These are phyloP conservation scores for Cylloceria caligata DNA, from an alignment of 2,888 invertebrate genomes.

Conservation along the genomic window DNA sequence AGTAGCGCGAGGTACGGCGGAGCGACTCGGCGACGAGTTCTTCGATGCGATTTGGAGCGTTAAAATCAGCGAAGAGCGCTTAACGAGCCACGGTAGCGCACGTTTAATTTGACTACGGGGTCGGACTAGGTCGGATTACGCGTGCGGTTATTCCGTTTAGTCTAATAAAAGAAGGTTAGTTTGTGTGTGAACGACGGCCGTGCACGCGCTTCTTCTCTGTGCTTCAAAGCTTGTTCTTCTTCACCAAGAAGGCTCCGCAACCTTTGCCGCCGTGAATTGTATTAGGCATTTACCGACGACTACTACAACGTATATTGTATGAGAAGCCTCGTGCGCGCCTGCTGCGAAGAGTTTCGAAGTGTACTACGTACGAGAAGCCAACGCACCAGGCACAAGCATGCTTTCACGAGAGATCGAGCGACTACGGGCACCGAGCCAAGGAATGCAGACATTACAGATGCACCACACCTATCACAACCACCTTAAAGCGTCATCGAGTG, in stretches of 20 bases:
- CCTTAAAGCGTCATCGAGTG: conserved; percentile 74
- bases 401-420: conserved; percentile 39
- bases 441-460: conserved; percentile 80
- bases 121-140: conserved; percentile 68
- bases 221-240: conserved; percentile 38
- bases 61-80: conserved; percentile 56
- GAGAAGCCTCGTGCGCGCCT: not conserved
- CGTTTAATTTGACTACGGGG: conserved; percentile 54
- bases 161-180: conserved; percentile 74
- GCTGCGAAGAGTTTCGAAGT: not conserved
- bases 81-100: conserved; percentile 36
- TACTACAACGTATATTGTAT: conserved; percentile 38
- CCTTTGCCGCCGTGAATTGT: conserved; percentile 69
- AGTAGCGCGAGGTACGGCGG: conserved; percentile 18
- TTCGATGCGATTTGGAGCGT: conserved; percentile 59
- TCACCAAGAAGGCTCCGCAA: conserved; percentile 27
- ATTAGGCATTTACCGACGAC: conserved; percentile 77
- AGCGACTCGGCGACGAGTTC: conserved; percentile 48
- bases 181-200: conserved; percentile 40
- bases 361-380: conserved; percentile 45
- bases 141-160: conserved; percentile 67
- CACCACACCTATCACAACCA: conserved; percentile 80
- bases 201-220: conserved; percentile 7
- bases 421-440: conserved; percentile 77
- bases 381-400: conserved; percentile 65